Base-by-base conservation (phyloP, 2,888 invertebrate genomes). In the Tachina lurida region DNA sequence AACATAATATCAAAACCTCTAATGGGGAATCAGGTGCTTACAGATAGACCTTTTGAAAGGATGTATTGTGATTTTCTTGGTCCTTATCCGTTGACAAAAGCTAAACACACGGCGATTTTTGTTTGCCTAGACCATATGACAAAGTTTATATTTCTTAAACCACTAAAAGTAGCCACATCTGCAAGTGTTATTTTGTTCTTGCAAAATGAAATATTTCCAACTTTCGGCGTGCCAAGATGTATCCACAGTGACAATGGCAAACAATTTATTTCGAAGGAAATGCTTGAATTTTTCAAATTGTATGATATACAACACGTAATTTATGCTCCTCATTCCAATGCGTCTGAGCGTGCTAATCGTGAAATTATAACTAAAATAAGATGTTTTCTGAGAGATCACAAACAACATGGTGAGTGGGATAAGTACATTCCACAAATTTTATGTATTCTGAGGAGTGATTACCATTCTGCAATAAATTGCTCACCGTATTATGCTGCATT, bases 181-280 rank as follows among this genome's bases (percentile, higher is more conserved):
- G 31, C 67, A 7, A 68, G 17, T 12, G 67, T 47, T 13, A 65
- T 65, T 65, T 39, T 68, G 4, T 52, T 12, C 10, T 68, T 68
- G 0, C 43, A 45, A 45, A n/a, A 13, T 45, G 70, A 56, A 45
- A 56, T 71, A 15, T 71, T 71, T 41, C 67, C 22, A 13, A 71
- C 70, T 19, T 71, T 71, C 19, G 54, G 43, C 1, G 70, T 71
- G 7, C 67, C 52, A 8, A 15, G 67, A 15, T 15, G 10, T n/a
- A n/a, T 67, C 0, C 67, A 67, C n/a, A 67, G 52, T 12, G 47
- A 13, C 47, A 49, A 49, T 15, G 15, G 47, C 4, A 49, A 49
- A 15, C 47, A 49, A 15, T 49, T 49, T 13, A 15, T 49, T 49
- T 49, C 47, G 7, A 49, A 49, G 15, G 47, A 49, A 15, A 49